Conservation (phyloP, 2,797 vertebrate genomes). For the Rhinichthys osculus region DNA sequence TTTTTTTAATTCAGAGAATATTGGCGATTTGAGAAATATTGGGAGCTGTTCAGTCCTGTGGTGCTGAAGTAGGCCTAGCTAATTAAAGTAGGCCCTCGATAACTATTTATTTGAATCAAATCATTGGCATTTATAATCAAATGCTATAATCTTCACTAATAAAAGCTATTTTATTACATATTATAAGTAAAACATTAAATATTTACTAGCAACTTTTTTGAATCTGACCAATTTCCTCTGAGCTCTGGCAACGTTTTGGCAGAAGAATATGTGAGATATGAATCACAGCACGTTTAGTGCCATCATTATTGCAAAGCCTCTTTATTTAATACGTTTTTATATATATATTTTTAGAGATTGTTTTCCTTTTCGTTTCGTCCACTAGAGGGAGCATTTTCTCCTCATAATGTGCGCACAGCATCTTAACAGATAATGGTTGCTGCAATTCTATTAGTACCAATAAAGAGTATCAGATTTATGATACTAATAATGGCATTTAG, state of each 20-base stretch:
- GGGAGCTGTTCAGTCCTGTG: conserved; percentile 35
- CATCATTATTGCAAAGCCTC: not conserved
- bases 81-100: not conserved
- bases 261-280: not conserved
- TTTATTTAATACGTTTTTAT: not conserved
- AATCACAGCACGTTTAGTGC: not conserved
- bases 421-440: not conserved
- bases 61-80: conserved; percentile 44
- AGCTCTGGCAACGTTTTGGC: not conserved
- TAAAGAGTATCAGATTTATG: not conserved
- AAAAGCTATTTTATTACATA: not conserved
- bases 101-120: not conserved
- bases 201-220: not conserved
- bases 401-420: not conserved
- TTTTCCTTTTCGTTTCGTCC: not conserved
- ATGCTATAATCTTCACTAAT: not conserved
- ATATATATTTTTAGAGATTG: not conserved
- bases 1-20: not conserved
- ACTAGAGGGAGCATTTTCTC: conserved; percentile 20
- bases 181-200: not conserved
- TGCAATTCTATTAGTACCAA: not conserved
- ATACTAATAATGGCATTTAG: not conserved
- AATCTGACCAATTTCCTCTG: not conserved
- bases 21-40: not conserved
- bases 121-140: not conserved